These are phyloP conservation scores for Conistra vaccinii DNA, from an alignment of 2,888 invertebrate genomes.

Conservation along the genomic window DNA sequence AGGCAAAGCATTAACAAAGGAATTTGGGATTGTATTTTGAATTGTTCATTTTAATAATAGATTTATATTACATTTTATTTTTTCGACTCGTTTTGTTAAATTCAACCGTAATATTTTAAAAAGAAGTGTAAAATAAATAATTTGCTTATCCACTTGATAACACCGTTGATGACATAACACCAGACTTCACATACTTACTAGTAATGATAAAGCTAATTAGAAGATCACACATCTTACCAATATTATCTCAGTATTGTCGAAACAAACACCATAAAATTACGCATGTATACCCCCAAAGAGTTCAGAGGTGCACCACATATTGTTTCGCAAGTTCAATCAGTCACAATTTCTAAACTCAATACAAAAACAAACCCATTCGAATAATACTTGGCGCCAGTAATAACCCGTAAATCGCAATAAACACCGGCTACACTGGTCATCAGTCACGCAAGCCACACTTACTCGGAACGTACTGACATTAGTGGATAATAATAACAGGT, in stretches of 20 bases:
- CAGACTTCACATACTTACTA: neutral
- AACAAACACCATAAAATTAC: neutral
- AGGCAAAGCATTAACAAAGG: too few species aligned
- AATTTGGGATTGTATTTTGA: too few species aligned
- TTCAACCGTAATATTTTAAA: too few species aligned
- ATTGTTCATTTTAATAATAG: neutral
- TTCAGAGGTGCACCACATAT: neutral
- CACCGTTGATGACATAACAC: neutral
- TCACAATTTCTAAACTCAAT: constrained; percentile 1
- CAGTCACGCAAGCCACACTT: constrained; percentile 60
- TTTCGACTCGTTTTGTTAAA: neutral
- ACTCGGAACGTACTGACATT: constrained; percentile 54
- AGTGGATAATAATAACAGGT: constrained; percentile 42
- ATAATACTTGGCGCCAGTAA: constrained; percentile 46
- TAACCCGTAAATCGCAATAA: constrained; percentile 60
- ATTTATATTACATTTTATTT: neutral
- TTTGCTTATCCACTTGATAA: neutral
- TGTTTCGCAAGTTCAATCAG: neutral
- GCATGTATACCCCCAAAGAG: neutral
- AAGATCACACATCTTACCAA: neutral
- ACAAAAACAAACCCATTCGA: constrained; percentile 25
- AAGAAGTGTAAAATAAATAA: too few species aligned
- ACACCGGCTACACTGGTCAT: constrained; percentile 58
- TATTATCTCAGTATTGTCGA: neutral
- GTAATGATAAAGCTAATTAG: neutral